Evolutionary conservation across 2,888 invertebrate species (phyloP).

Genomic region (Lamellibrachia satsuma): DNA sequence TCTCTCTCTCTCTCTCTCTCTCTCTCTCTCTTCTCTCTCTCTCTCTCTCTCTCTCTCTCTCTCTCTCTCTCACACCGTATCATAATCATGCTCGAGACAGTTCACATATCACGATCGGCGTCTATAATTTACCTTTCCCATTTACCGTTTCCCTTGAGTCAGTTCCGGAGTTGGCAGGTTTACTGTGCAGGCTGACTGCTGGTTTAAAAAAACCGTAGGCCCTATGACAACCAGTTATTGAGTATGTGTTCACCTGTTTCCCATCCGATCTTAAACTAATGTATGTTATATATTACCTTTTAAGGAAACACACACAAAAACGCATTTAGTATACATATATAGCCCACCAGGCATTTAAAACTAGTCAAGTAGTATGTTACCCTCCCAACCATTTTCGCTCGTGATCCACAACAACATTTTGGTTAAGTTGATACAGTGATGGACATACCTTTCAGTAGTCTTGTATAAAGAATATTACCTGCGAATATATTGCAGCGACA

Average conservation of each 20-base stretch:
- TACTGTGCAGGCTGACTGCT: background rate
- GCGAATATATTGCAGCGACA: background rate
- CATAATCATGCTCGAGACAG: no score
- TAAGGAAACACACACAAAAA: background rate
- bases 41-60: slow-evolving; percentile 18
- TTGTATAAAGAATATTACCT: background rate
- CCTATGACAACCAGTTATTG: background rate
- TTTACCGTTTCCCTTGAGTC: no score
- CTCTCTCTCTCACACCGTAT: background rate
- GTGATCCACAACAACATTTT: background rate
- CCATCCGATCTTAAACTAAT: background rate
- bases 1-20: no score
- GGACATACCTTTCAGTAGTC: background rate
- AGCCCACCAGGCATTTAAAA: background rate
- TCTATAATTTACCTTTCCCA: no score
- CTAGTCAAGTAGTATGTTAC: background rate
- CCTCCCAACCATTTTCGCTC: background rate
- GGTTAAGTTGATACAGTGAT: background rate
- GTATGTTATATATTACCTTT: background rate
- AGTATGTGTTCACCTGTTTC: background rate
- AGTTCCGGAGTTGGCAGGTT: no score
- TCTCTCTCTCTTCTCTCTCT: background rate
- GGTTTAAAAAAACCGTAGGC: background rate
- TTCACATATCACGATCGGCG: no score
- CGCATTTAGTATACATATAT: background rate